Base-by-base conservation (phyloP, 2,797 vertebrate species). In the Taeniopygia guttata region DNA sequence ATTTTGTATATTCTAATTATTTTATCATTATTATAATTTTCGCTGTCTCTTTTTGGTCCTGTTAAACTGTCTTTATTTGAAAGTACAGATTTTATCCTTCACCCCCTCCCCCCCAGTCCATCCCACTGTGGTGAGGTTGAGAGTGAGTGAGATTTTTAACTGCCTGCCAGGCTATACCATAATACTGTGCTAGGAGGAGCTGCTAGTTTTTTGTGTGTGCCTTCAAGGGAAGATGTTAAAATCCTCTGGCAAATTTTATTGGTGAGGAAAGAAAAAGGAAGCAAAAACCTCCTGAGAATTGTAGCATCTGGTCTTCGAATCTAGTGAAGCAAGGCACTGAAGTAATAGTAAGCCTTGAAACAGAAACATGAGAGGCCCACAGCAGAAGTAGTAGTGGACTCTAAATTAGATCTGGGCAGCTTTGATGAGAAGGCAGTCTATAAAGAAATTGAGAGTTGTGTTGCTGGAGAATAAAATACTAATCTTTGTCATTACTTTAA, bases 41-140 rank as follows among this genome's bases (percentile, higher is more conserved):
- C 1, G 1, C 2, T 42, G 81, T 48, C 3, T 26, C 38, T 23
- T 51, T 36, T 32, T n/a, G 5, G 13, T 32, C 19, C 16, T 0
- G 0, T 62, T 75, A 68, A 75, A 36, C 18, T 62, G 9, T 36
- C 11, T 54, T 81, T 14, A 20, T 42, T 13, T 60, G 34, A 68
- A 68, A 27, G 55, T 11, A 32, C 15, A 42, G 27, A 11, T 59
- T 46, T 56, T 34, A 21, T 27, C 20, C 15, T 12, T 32, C 3
- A 1, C 38, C 36, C 36, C n/a, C n/a, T n/a, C n/a, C 3, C 5
- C 5, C 16, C 9, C 18, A 23, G 0, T 27, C 9, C 8, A 27
- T 52, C 21, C 21, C 29, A 18, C 21, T 67, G 38, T 18, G 13
- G 10, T 34, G 34, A 52, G 34, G 21, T 5, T 32, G 56, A 25